A percentile compares a stretch with the other conserved stretches of the same genome.
Conservation (phyloP, 37 sponge, comb jelly and placozoan genomes). For the Tethya wilhelma region DNA sequence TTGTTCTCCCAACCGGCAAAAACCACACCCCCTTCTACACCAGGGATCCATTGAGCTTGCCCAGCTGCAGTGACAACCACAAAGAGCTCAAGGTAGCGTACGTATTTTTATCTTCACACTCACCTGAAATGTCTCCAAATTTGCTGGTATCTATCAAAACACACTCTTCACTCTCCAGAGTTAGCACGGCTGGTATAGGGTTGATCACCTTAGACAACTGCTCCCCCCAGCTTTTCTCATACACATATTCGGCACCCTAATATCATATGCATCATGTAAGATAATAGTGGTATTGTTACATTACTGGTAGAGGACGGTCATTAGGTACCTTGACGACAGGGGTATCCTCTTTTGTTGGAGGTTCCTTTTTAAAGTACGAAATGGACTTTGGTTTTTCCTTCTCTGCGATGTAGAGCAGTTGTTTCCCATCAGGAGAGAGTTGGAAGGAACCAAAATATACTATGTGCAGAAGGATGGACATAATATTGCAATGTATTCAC, state of each 20-base stretch:
- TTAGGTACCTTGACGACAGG: background rate
- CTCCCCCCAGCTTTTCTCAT: slow-evolving; percentile 88
- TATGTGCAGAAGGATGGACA: slow-evolving; percentile 11
- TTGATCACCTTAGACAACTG: slow-evolving; percentile 56
- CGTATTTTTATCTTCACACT: slow-evolving; percentile 3
- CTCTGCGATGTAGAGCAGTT: slow-evolving; percentile 90
- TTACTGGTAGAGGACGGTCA: background rate
- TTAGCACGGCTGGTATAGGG: slow-evolving; percentile 80
- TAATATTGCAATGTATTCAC: background rate
- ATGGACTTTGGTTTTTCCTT: slow-evolving; percentile 69
- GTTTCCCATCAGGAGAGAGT: slow-evolving; percentile 64
- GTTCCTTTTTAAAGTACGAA: slow-evolving; percentile 77
- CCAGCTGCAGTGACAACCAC: slow-evolving; percentile 18
- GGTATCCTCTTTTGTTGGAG: background rate
- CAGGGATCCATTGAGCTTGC: slow-evolving; percentile 59
- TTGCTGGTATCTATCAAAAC: slow-evolving; percentile 27
- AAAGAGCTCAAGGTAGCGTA: background rate
- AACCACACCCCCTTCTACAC: slow-evolving; percentile 53
- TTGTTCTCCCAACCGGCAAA: slow-evolving; percentile 84
- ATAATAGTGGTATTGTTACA: background rate
- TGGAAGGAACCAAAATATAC: slow-evolving; percentile 54
- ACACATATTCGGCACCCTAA: slow-evolving; percentile 76
- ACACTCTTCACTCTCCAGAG: slow-evolving; percentile 56
- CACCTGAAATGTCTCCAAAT: slow-evolving; percentile 68
- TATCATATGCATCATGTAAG: background rate